These are phyloP conservation scores for Todiramphus chloris DNA, from an alignment of 2,113 vertebrate genomes.

Conservation along the genomic window DNA sequence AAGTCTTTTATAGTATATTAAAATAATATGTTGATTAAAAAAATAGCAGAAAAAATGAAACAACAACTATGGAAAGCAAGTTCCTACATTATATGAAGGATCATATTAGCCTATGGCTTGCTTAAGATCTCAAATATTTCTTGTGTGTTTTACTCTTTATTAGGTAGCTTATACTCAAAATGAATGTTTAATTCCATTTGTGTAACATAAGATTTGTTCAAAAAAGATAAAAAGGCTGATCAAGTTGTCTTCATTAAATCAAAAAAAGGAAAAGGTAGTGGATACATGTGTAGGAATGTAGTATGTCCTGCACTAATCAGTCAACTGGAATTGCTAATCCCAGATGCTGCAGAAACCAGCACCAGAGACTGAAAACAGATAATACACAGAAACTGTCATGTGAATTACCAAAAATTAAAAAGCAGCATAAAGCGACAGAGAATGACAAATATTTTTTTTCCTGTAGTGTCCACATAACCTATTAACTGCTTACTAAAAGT, in stretches of 20 bases:
- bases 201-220: background rate
- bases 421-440: background rate
- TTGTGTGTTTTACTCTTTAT: background rate
- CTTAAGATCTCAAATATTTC: background rate
- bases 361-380: background rate
- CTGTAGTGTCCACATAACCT: too few species aligned
- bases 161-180: background rate
- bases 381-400: background rate
- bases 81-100: background rate
- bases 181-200: background rate
- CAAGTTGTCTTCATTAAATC: background rate
- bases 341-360: background rate
- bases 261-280: background rate
- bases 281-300: background rate
- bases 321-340: background rate
- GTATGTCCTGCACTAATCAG: background rate
- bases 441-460: background rate
- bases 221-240: background rate
- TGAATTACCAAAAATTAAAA: background rate
- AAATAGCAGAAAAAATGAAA: background rate
- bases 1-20: background rate
- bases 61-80: background rate
- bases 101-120: background rate
- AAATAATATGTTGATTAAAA: background rate
- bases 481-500: background rate